Base-by-base conservation (phyloP, 2,113 vertebrate genomes). In the Stomatorhinus ivindoensis region DNA sequence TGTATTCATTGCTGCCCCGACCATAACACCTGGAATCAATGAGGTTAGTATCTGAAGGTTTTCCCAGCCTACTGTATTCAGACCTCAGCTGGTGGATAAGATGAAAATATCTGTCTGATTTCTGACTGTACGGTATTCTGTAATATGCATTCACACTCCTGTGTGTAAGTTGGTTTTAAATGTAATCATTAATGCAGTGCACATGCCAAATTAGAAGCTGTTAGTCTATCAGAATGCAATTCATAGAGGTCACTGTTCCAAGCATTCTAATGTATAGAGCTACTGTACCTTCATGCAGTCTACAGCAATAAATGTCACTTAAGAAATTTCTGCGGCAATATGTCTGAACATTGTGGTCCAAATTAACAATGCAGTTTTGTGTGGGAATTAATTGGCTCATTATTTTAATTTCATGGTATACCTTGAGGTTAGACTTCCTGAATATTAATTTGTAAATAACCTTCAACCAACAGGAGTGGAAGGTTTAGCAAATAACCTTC, bases 1-100 rank as follows among this genome's bases (percentile, higher is more conserved):
- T 76, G 97, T 99, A 92, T 99, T 99, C 93, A 99, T 99, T 82
- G 98, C 98, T 35, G 98, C 98, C 65, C 98, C 98, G 90, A 99
- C 98, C 0, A 98, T 99, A 93, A 99, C 98, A 89, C 97, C 98
- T 73, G 97, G 98, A 93, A 98, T 99, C 94, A 98, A 96, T 87
- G 98, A 99, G 98, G 98, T 99, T 94, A 93, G 95, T 65, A 88
- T 83, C 39, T 19, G 55, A 3, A 24, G 8, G 3, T 8, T 24
- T 55, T 87, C 50, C 31, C 35, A 44, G 3, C 13, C n/a, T 10
- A 35, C 27, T 31, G 91, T 92, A 90, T 9, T 31, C 13, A 93
- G 93, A 31, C 7, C 91, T 35, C 35, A n/a, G 82, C 19, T 13
- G 10, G 13, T 42, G 13, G 15, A 42, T 42, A 42, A 80, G 35